Percentiles rank a stretch among this genome's conserved stretches.
Conservation (phyloP, 2,113 vertebrate genomes). For the Notothenia rossii region DNA sequence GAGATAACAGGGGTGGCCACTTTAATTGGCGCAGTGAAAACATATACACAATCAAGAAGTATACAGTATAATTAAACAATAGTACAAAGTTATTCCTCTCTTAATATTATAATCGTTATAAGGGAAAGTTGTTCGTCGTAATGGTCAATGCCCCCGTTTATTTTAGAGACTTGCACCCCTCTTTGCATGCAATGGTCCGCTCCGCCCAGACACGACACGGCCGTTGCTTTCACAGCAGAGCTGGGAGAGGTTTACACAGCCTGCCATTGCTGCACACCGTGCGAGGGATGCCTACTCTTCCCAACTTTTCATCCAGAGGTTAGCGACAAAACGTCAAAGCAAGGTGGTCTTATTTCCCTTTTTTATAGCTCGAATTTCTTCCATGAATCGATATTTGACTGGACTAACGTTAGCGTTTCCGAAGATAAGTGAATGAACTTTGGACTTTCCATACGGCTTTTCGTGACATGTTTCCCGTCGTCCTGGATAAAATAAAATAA, state of each 20-base stretch:
- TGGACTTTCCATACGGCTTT: conserved; percentile 78
- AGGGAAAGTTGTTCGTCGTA: fast-evolving
- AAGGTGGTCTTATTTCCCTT: conserved; percentile 10
- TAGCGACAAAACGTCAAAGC: conserved; percentile 43
- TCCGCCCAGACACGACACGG: conserved; percentile 82
- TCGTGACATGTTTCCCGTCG: conserved; percentile 82
- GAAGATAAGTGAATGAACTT: conserved; percentile 84
- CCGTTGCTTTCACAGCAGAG: conserved; percentile 77
- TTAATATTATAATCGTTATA: fast-evolving
- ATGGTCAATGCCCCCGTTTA: conserved; percentile 25
- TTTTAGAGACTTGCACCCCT: conserved; percentile 41
- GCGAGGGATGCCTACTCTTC: conserved; percentile 60
- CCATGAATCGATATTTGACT: conserved; percentile 46
- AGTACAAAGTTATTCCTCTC: fast-evolving
- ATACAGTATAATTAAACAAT: fast-evolving
- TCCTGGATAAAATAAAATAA: conserved; percentile 81
- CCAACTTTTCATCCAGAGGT: conserved; percentile 76
- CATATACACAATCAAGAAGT: fast-evolving
- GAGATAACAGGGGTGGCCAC: conserved; percentile 36
- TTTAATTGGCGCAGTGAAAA: background rate
- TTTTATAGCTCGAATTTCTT: conserved; percentile 35
- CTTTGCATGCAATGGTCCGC: conserved; percentile 69
- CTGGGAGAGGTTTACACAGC: conserved; percentile 69
- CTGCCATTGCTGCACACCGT: conserved; percentile 77
- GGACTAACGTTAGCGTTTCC: conserved; percentile 49